Evolutionary conservation across 2,888 invertebrate species (phyloP), one percentile per base, ranked within the genome.

Genomic region (Zaprionus obscuricornis): DNA sequence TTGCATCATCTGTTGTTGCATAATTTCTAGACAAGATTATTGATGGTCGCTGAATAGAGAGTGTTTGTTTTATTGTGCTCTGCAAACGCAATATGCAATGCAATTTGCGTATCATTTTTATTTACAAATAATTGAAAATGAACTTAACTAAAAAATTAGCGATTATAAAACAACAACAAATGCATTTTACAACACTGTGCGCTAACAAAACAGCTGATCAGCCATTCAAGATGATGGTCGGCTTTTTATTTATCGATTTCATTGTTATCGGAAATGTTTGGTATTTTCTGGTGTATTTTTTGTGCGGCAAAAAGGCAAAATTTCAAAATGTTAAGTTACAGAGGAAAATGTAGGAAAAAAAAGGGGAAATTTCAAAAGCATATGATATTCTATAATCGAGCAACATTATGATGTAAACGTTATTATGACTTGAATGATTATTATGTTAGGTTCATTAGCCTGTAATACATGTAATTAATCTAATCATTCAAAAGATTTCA

Each of bases 101-200:
- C 29, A 60, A 45, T 36, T 67, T 71, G 7, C 81, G 81, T 33
- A 77, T 56, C 77, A 77, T 77, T 77, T 77, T 76, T 54, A 79
- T 64, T 76, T 31, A 79, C n/a, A 51, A 47, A 67, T 24, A 34
- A 42, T 31, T 10, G 1, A n/a, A 14, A 27, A 40, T 18, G 14
- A 20, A 33, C 45, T 22, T 22, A 5, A 7, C 17, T 51, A 45
- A 79, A 52, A 58, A 37, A 55, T 46, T 20, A 56, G 18, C 40
- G 76, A 73, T 77, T 77, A 77, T 52, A 77, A 77, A 77, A 77
- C 77, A 63, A 69, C 69, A 69, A 69, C 69, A 69, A 69, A 57
- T 22, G 50, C 52, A 69, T 69, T 69, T 65, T 34, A 33, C 69
- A 69, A 5, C 68, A 69, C 68, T 69, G 49, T 2, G 0, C 29